phyloP scores from a whole-genome alignment of 2,888 invertebrate species.

The Leptopilina drosophilae region DNA sequence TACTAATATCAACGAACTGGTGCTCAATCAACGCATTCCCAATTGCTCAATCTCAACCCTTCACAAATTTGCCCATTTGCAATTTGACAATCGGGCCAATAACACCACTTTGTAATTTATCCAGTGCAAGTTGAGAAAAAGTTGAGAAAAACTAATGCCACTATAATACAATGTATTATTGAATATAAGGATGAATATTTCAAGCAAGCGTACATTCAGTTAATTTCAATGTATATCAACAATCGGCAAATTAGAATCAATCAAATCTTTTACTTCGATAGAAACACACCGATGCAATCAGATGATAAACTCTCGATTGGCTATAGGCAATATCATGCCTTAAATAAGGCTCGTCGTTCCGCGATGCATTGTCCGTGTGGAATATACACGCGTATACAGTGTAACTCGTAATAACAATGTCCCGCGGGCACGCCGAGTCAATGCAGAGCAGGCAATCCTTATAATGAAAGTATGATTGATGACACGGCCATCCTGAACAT shows the following conservation, averaged over 20 bases:
- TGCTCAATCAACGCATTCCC: slow-evolving; percentile 38
- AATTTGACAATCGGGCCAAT: slow-evolving; percentile 13
- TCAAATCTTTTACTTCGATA: slow-evolving; percentile 17
- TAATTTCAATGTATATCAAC: slow-evolving; percentile 1
- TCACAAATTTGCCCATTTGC: neutral
- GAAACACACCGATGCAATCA: neutral
- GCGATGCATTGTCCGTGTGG: slow-evolving; percentile 52
- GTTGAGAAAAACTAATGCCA: neutral
- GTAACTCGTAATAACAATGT: slow-evolving; percentile 69
- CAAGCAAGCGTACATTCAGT: no score
- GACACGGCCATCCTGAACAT: slow-evolving; percentile 69
- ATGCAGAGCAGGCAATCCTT: slow-evolving; percentile 73
- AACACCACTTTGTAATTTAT: neutral
- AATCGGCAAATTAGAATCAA: slow-evolving; percentile 47
- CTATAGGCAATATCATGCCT: slow-evolving; percentile 52
- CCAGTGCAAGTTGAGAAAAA: neutral
- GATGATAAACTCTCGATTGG: slow-evolving; percentile 27
- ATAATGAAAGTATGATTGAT: slow-evolving; percentile 77
- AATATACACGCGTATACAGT: slow-evolving; percentile 53
- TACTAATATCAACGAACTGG: slow-evolving; percentile 55
- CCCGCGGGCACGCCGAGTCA: slow-evolving; percentile 69
- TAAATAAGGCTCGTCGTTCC: slow-evolving; percentile 51
- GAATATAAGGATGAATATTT: no score
- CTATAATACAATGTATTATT: no score
- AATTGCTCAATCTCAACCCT: slow-evolving; percentile 19